Evolutionary conservation across 2,888 invertebrate species (phyloP), one percentile per base, ranked within the genome.

Genomic region (Cheilosia impressa): DNA sequence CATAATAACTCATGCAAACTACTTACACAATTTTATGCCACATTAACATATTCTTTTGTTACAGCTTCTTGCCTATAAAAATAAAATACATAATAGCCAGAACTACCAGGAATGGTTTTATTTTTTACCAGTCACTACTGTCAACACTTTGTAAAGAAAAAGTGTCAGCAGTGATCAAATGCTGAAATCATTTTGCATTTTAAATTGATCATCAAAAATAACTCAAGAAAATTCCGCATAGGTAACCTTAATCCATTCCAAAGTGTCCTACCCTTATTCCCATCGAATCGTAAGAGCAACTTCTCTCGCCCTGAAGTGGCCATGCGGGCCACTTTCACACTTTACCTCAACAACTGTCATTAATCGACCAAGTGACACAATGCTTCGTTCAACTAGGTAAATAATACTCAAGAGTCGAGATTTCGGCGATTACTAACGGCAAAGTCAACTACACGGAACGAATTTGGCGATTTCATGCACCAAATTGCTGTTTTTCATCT

Each of bases 391-490:
- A 69, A 69, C 66, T 57, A 78, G 66, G 72, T 87, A 82, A 73
- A 82, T 65, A 83, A 38, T 57, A 72, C 78, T 71, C 75, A 27
- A 87, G 65, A 78, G 27, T 62, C 53, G 34, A 52, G 6, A 58
- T 53, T 60, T 69, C 55, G 53, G n/a, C 72, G 55, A 87, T 85
- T 72, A 71, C 76, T 27, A 71, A 63, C 76, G 81, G 62, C 76
- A 71, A 63, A 81, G 81, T 85, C 85, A 85, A 85, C 85, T 85
- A 77, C 87, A 88, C 90, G 89, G 47, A 83, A 89, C 91, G 88
- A 91, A 91, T 91, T 88, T 87, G 88, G 88, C 90, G 91, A 92
- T 92, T 92, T 92, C 91, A 92, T 91, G 92, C 92, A 91, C 91
- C 92, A 92, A 92, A 92, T 92, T 92, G 91, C 89, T 89, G 88